Evolutionary conservation across 2,797 vertebrate genomes (phyloP), one percentile per base, ranked within the genome.

Genomic region (Chanos chanos): DNA sequence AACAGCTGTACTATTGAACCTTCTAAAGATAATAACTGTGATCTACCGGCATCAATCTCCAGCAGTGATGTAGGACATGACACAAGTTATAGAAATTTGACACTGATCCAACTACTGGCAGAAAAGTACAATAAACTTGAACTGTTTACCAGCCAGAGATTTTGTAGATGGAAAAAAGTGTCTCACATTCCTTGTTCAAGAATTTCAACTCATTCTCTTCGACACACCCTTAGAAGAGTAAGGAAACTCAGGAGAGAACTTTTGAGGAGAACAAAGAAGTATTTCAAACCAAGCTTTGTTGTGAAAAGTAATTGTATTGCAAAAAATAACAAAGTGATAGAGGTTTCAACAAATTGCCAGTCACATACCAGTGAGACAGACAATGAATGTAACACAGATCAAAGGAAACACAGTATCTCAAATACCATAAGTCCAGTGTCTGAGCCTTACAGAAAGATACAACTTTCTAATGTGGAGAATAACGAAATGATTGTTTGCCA

Each of bases 51-150:
- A 19, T 58, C 37, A 27, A 39, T 37, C 4, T 16, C 22, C 41
- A 45, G 43, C 22, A 16, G 15, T 3, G 37, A 56, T 24, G 39
- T 13, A 48, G 18, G 21, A 15, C 40, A 56, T 12, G n/a, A n/a
- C 51, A 43, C n/a, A 28, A 24, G 7, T 53, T 68, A 9, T 22
- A 22, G 43, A 56, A 76, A 76, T 48, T 36, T 8, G 9, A 13
- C 69, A 44, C 47, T 76, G 49, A 66, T 73, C 25, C 55, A 47
- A 41, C 50, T 68, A 13, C 21, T 76, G 41, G 54, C 68, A 39
- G 68, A 57, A 50, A 73, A 41, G 28, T 76, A 66, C 54, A 71
- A 39, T 45, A 19, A 41, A 18, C 28, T 47, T 22, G 50, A 21
- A 55, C 22, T 51, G 4, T 34, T 4, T 9, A 22, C 25, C 10